These are phyloP conservation scores for Gambusia holbrooki DNA, from an alignment of 2,113 vertebrate species.

Conservation along the genomic window DNA sequence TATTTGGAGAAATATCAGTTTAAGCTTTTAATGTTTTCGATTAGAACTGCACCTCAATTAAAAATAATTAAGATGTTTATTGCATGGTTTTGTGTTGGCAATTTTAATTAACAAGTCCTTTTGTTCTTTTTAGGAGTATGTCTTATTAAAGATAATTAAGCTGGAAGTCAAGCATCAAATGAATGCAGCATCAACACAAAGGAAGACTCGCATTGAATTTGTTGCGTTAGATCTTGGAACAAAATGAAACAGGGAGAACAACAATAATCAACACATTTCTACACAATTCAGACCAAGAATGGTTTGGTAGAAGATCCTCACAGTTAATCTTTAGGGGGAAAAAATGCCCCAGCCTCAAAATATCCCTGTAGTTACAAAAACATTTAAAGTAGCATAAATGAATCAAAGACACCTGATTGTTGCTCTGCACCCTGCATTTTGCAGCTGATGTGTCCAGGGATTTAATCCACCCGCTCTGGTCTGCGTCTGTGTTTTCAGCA, in stretches of 20 bases:
- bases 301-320: not conserved
- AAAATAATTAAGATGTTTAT: slow-evolving; percentile 22
- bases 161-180: slow-evolving; percentile 29
- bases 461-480: no score
- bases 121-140: slow-evolving; percentile 16
- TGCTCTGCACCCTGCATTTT: no score
- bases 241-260: slow-evolving; percentile 11
- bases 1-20: slow-evolving; percentile 14
- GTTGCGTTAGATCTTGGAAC: slow-evolving; percentile 4
- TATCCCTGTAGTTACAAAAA: not conserved
- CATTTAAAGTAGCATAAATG: no score
- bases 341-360: not conserved
- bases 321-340: not conserved
- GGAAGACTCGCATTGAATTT: slow-evolving; percentile 4
- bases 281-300: not conserved
- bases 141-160: slow-evolving; percentile 28
- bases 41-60: slow-evolving; percentile 18
- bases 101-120: slow-evolving; percentile 17
- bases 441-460: no score
- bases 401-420: no score
- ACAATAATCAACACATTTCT: not conserved
- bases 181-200: slow-evolving; percentile 25
- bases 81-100: slow-evolving; percentile 3
- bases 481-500: no score
- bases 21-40: slow-evolving; percentile 8